phyloP scores from a whole-genome alignment of 2,113 vertebrate species.

The Caranx ignobilis region DNA sequence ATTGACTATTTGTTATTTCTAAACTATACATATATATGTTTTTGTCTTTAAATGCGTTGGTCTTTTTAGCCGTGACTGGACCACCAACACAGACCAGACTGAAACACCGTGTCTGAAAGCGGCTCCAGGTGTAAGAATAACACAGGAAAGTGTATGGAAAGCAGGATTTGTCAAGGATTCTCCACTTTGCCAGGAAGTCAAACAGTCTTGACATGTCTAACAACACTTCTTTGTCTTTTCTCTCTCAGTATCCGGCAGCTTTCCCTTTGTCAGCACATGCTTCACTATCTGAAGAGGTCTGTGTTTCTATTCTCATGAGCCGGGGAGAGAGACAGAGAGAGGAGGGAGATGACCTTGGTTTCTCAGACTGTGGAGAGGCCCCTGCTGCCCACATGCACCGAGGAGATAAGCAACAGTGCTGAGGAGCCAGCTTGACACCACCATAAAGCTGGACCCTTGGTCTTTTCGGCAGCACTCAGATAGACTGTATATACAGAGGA shows the following conservation, averaged over 20 bases:
- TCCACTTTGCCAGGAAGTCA: conserved; percentile 1
- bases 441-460: conserved; percentile 43
- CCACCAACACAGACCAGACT: too few relatives aligned
- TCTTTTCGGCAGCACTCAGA: conserved; percentile 20
- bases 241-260: conserved; percentile 1
- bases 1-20: too few relatives aligned
- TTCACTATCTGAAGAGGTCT: conserved; percentile 3
- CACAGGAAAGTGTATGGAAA: neutral
- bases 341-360: conserved; percentile 47
- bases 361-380: conserved; percentile 3
- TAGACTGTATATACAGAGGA: conserved; percentile 6
- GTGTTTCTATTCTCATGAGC: conserved; percentile 5
- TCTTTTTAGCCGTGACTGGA: too few relatives aligned
- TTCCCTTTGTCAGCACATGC: conserved; percentile 15
- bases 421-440: conserved; percentile 38
- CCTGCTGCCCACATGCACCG: conserved; percentile 17
- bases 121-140: too few relatives aligned
- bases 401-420: conserved; percentile 61
- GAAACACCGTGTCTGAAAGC: too few relatives aligned
- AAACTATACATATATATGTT: too few relatives aligned
- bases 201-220: conserved; percentile 8
- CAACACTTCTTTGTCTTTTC: neutral
- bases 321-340: neutral
- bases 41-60: too few relatives aligned
- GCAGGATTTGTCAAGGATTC: neutral